Evolutionary conservation across 2,113 vertebrate genomes (phyloP), one percentile per base, ranked within the genome.

Genomic region (Oreochromis tanganicae): DNA sequence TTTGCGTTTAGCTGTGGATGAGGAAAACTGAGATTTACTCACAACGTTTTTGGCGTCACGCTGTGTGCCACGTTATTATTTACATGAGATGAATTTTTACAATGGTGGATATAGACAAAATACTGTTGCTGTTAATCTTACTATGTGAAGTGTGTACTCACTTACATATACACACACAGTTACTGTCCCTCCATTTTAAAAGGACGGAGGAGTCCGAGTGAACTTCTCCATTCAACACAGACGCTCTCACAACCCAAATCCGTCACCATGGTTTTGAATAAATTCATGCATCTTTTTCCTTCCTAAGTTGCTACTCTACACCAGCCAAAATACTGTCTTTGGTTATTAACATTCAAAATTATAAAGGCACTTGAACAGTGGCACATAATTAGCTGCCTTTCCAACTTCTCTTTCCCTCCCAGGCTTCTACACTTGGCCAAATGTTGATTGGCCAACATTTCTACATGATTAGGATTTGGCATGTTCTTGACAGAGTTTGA

Each of bases 31-130:
- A 0, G 56, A 57, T 5, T 57, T 57, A 29, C 24, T 57, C 56
- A 2, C 55, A 29, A 14, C 0, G 24, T 57, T 57, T 57, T 57
- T 57, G 56, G 24, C 7, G 0, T 57, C 13, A 9, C 3, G 1
- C 56, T 57, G 2, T 29, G 55, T 29, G 55, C 55, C 55, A 57
- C 55, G 4, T 29, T 57, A 57, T 57, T 57, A 57, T 57, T 57
- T 57, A 57, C 4, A 57, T 57, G 56, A 57, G 56, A 57, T 57
- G 13, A 14, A 57, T 57, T 29, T 27, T 27, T 57, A 2, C 12
- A 14, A 27, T 27, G 12, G 24, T 16, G 24, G 56, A 57, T 57
- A 57, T 29, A 57, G 55, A 29, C 24, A 57, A 57, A 57, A 8
- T 16, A 3, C 24, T 57, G 55, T 29, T 57, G 12, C 55, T 57